These are phyloP conservation scores for Eristalis intricaria DNA, from an alignment of 2,888 invertebrate species.

Conservation along the genomic window DNA sequence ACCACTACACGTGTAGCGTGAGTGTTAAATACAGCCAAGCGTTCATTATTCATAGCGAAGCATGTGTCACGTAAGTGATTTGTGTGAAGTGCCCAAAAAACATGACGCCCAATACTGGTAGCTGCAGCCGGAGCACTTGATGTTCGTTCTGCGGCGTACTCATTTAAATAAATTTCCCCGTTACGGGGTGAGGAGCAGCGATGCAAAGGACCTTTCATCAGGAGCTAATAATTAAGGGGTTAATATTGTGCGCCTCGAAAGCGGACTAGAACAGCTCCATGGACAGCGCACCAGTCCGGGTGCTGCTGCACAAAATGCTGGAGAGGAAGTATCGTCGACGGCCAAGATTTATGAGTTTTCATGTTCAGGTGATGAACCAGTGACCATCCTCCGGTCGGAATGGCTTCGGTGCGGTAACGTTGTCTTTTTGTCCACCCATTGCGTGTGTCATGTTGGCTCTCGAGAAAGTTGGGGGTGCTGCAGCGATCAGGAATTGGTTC, in stretches of 20 bases:
- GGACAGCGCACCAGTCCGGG: neutral
- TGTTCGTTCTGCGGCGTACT: conserved; percentile 21
- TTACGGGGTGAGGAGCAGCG: neutral
- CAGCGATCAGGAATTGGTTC: too few species aligned
- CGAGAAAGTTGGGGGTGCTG: neutral
- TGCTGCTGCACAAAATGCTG: neutral
- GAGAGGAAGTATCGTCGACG: conserved; percentile 39
- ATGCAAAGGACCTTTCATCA: conserved; percentile 52
- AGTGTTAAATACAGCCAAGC: conserved; percentile 63
- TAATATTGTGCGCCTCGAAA: conserved; percentile 49
- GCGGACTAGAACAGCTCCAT: neutral
- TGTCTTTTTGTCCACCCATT: neutral
- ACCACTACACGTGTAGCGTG: conserved; percentile 63
- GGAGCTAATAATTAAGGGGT: conserved; percentile 68
- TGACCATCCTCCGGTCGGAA: conserved; percentile 18
- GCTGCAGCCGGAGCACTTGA: neutral
- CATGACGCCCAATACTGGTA: conserved; percentile 63
- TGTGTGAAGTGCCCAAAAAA: conserved; percentile 72
- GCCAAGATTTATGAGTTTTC: conserved; percentile 53
- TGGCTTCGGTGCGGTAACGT: neutral
- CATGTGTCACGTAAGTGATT: conserved; percentile 72
- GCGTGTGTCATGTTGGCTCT: neutral
- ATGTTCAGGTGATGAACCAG: conserved; percentile 44
- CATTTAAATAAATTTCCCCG: conserved; percentile 41
- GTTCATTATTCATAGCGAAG: conserved; percentile 71